Percentiles rank a stretch among this genome's conserved stretches.
phyloP scores from a whole-genome alignment of 2,797 vertebrate genomes.

The Threskiornis aethiopicus region DNA sequence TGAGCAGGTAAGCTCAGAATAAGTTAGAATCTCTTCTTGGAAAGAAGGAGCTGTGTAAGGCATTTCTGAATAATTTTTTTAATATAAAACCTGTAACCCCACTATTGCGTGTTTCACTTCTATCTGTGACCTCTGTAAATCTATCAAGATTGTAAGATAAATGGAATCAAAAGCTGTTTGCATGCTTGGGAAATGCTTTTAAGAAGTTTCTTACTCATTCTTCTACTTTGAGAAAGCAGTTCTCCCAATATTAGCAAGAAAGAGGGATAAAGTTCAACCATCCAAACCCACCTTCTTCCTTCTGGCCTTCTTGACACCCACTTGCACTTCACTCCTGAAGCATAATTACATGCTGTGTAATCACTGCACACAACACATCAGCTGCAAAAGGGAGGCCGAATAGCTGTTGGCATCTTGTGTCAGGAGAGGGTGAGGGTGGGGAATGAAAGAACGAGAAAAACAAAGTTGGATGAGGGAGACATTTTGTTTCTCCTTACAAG shows the following conservation, averaged over 20 bases:
- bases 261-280: not conserved
- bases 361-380: not conserved
- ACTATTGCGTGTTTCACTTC: not conserved
- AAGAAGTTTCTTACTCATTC: not conserved
- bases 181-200: not conserved
- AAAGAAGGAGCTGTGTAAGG: not conserved
- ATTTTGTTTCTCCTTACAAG: not conserved
- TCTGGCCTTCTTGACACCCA: not conserved
- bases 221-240: not conserved
- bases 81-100: not conserved
- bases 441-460: not conserved
- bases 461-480: accelerated
- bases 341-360: not conserved
- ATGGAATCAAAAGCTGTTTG: not conserved
- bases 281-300: not conserved
- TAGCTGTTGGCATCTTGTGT: not conserved
- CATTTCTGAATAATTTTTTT: not conserved
- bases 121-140: not conserved
- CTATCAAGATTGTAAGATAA: not conserved
- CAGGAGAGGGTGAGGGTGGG: not conserved
- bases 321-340: not conserved
- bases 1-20: constrained; percentile 25
- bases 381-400: not conserved
- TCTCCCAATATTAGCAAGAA: not conserved
- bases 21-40: not conserved